A percentile compares a stretch with the other conserved stretches of the same genome.
Conservation (phyloP, 2,797 vertebrate genomes). For the Lepus oiostolus region DNA sequence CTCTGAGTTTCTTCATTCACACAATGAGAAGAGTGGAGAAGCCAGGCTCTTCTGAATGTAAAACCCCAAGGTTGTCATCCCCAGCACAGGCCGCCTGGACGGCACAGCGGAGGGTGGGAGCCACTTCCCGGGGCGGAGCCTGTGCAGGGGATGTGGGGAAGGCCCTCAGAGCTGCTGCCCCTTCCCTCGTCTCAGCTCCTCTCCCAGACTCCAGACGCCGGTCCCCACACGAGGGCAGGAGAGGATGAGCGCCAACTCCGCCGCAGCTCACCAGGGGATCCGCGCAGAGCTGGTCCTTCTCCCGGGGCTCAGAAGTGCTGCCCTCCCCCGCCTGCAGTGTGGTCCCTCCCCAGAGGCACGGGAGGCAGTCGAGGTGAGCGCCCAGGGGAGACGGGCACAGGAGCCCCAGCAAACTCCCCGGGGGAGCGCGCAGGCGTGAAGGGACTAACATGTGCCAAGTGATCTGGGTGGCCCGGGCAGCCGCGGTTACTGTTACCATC, state of each 20-base stretch:
- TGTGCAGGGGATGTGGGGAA: background rate
- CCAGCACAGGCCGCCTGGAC: background rate
- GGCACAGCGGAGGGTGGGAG: background rate
- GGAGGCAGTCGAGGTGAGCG: background rate
- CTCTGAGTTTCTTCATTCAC: conserved; percentile 45
- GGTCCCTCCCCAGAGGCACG: background rate
- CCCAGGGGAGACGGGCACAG: background rate
- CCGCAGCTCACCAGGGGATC: background rate
- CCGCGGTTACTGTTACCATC: no score
- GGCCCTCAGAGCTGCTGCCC: background rate
- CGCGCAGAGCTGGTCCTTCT: background rate
- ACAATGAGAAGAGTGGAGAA: background rate
- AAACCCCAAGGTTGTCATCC: background rate
- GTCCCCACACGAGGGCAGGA: background rate
- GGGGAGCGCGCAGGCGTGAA: background rate
- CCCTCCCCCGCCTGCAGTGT: no score
- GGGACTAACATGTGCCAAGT: background rate
- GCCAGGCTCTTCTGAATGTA: background rate
- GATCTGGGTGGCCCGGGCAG: background rate
- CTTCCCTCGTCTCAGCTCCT: background rate
- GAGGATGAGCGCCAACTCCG: background rate
- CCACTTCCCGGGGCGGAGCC: background rate
- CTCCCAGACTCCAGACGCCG: background rate
- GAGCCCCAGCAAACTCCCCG: background rate
- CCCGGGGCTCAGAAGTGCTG: no score